Conservation (phyloP, 1,140 invertebrate genomes). For the Chelonus insularis region DNA sequence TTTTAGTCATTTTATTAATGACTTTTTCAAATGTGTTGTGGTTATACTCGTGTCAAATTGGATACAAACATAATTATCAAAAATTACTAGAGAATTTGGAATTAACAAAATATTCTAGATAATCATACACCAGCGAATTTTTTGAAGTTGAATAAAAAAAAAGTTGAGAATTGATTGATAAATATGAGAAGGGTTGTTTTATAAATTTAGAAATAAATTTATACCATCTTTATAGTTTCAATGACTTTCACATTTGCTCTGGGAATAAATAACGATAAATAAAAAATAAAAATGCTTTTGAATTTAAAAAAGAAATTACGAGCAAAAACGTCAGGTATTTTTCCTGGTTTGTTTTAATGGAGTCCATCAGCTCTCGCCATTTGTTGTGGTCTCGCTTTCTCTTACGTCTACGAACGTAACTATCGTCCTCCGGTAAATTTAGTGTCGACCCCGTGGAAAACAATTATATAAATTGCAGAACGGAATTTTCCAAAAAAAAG, state of each 20-base stretch:
- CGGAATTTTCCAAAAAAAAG: conserved; percentile 55
- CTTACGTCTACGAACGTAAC: neutral
- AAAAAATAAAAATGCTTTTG: neutral
- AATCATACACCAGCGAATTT: no score
- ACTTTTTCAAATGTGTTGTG: no score
- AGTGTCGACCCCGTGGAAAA: conserved; percentile 53
- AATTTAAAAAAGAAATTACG: neutral
- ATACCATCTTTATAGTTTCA: neutral
- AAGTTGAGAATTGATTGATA: no score
- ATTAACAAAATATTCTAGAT: no score
- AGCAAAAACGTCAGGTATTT: conserved; percentile 5
- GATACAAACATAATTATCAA: no score
- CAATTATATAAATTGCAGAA: conserved; percentile 59
- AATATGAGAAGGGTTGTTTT: no score
- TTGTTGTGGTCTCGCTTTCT: neutral
- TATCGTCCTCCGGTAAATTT: conserved; percentile 46
- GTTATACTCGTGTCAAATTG: no score
- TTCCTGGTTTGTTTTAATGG: conserved; percentile 14
- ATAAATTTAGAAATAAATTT: no score
- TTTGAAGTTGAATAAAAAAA: no score
- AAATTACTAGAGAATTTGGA: no score
- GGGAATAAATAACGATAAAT: neutral
- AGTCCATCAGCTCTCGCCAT: conserved; percentile 11
- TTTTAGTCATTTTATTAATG: neutral
- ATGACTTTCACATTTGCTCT: neutral